These are phyloP conservation scores for Danio tinwini DNA, from an alignment of 2,797 vertebrate species.

Conservation along the genomic window DNA sequence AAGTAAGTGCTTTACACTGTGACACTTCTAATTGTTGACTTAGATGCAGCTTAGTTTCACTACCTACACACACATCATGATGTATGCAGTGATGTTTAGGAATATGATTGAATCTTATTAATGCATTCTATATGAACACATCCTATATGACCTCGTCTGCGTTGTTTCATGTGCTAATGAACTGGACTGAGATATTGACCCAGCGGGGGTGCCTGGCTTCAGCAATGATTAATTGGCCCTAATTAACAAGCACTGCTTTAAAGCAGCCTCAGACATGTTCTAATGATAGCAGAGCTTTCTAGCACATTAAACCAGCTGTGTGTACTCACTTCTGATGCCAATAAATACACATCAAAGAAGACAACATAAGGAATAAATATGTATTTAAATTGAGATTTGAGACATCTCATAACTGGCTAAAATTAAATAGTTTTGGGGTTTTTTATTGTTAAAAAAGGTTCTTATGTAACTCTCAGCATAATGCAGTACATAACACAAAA, in stretches of 20 bases:
- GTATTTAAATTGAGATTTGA: neutral
- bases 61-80: neutral
- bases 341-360: neutral
- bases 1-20: constrained; percentile 75
- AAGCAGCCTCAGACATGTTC: constrained; percentile 27
- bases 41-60: neutral
- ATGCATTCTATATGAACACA: neutral
- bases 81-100: neutral
- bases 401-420: neutral
- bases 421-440: no score
- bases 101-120: neutral
- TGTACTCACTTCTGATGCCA: neutral
- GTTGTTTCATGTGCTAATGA: constrained; percentile 23
- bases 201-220: constrained; percentile 21
- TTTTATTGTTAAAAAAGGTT: no score
- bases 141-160: neutral
- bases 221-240: constrained; percentile 58
- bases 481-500: no score
- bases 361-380: neutral
- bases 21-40: neutral
- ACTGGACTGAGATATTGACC: constrained; percentile 45
- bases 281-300: constrained; percentile 21
- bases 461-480: no score
- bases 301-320: neutral
- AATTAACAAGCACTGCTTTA: constrained; percentile 50